Base-by-base conservation (phyloP, 2,888 invertebrate species). In the Gibbula magus region DNA sequence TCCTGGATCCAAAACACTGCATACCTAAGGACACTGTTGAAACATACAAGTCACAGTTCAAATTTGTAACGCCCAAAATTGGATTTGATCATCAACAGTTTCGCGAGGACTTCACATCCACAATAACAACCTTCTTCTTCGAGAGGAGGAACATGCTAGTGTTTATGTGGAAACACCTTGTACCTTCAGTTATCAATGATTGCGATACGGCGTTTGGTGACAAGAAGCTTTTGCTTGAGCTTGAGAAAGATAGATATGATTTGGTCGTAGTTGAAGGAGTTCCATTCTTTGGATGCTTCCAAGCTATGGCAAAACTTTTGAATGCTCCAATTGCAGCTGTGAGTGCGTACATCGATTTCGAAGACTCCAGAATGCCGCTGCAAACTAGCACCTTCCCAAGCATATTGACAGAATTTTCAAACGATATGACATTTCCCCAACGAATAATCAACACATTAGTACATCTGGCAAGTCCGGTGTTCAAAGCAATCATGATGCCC, bases 361-460 rank as follows among this genome's bases (percentile, higher is more conserved):
- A 22, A 18, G 76, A 76, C 22, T 32, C 32, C 29, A 76, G 79
- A 20, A 35, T 67, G 22, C 79, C 79, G 8, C 16, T 61, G 22
- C 70, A 75, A 70, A 25, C 76, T 18, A 56, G 35, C 67, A 35
- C 70, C 53, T 22, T 51, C 32, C 79, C 79, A 13, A 45, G 29
- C n/a, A 0, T 67, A 8, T 2, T 67, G 5, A 18, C 53, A 0
- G n/a, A 32, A n/a, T 79, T 67, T 10, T 22, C 76, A 10, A 51
- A 39, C 29, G 51, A 52, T 7, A 79, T 79, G 79, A 45, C 75
- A 18, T 79, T 76, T 20, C 16, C 67, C 7, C 20, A 79, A 54
- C 45, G 79, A 20, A 8, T 79, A 18, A 4, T 53, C n/a, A 79
- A 79, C 22, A 32, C 52, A 29, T 5, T 76, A 16, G 20, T 22